A percentile compares a stretch with the other conserved stretches of the same genome.
phyloP scores from a whole-genome alignment of 2,113 vertebrate genomes.

The Himantopus leucocephalus region DNA sequence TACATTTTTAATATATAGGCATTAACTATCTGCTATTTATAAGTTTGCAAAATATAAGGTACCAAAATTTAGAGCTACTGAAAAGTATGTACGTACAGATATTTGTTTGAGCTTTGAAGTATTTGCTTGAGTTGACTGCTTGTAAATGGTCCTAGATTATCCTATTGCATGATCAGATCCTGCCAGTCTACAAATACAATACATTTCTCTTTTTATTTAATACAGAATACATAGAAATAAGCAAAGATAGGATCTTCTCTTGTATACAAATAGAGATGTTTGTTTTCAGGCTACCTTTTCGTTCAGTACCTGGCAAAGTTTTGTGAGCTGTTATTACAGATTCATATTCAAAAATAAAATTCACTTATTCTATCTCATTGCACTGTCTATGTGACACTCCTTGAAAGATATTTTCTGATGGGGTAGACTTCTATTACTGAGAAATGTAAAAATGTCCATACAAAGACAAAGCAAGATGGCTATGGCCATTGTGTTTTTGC shows the following conservation, averaged over 20 bases:
- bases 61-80: background rate
- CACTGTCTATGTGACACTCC: background rate
- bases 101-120: background rate
- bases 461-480: background rate
- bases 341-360: background rate
- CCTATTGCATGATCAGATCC: background rate
- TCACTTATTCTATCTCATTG: background rate
- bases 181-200: background rate
- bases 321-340: background rate
- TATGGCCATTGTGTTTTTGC: background rate
- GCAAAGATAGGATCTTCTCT: background rate
- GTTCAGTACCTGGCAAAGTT: background rate
- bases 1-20: background rate
- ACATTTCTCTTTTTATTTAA: background rate
- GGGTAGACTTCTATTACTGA: background rate
- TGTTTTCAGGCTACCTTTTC: background rate
- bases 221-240: background rate
- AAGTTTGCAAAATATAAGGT: background rate
- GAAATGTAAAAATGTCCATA: background rate
- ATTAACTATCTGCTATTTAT: background rate
- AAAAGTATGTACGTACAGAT: background rate
- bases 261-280: background rate
- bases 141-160: background rate
- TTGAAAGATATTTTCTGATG: background rate
- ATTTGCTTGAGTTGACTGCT: background rate